Percentiles rank a stretch among this genome's conserved stretches.
Conservation (phyloP, 2,888 invertebrate genomes). For the Ophion ellenae region DNA sequence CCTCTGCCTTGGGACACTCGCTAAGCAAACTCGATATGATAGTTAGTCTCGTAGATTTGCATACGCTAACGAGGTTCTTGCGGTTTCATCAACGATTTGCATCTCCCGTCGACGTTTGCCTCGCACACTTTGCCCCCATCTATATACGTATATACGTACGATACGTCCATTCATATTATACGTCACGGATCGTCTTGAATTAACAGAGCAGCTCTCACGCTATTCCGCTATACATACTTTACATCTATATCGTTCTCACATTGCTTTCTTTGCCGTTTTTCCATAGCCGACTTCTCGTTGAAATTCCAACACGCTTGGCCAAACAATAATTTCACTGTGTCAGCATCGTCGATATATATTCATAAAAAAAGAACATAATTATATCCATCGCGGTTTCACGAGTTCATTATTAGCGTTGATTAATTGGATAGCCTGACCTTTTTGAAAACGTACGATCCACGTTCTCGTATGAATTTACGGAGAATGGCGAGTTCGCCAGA, state of each 20-base stretch:
- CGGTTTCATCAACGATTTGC: slow-evolving; percentile 80
- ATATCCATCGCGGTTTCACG: background rate
- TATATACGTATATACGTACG: slow-evolving; percentile 32
- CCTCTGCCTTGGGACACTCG: slow-evolving; percentile 73
- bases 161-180: slow-evolving; percentile 74
- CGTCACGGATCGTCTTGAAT: slow-evolving; percentile 73
- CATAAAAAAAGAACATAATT: background rate
- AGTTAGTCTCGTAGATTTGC: slow-evolving; percentile 80
- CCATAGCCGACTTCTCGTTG: background rate
- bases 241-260: background rate
- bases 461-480: background rate
- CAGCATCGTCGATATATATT: slow-evolving; percentile 16
- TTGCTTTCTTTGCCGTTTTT: slow-evolving; percentile 1
- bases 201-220: slow-evolving; percentile 37
- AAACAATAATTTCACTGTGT: slow-evolving; percentile 17
- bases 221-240: slow-evolving; percentile 30
- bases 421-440: slow-evolving; percentile 16
- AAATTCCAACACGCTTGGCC: slow-evolving; percentile 4
- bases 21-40: slow-evolving; percentile 75
- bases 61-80: slow-evolving; percentile 82
- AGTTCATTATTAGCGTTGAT: background rate
- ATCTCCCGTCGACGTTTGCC: slow-evolving; percentile 69
- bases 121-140: slow-evolving; percentile 67
- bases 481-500: background rate
- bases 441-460: background rate